A percentile compares a stretch with the other conserved stretches of the same genome.
Conservation (phyloP, 2,888 invertebrate genomes). For the Drosophila merina region DNA sequence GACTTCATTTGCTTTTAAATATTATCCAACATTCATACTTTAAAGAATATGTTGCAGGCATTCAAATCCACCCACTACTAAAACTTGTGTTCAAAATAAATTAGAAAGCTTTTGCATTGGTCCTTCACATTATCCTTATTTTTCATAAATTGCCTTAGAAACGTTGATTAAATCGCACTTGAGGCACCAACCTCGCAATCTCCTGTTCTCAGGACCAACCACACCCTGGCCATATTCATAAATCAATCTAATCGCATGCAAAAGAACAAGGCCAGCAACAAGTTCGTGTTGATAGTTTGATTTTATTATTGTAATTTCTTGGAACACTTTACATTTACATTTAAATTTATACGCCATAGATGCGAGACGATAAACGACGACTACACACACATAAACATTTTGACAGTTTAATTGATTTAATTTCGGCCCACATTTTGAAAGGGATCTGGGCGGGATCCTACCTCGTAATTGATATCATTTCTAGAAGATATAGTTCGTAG, state of each 20-base stretch:
- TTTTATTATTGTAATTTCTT: constrained; percentile 72
- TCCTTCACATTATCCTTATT: no score
- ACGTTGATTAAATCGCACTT: no score
- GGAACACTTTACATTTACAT: constrained; percentile 76
- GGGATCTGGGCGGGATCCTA: constrained; percentile 21
- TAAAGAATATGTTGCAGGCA: no score
- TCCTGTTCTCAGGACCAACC: no score
- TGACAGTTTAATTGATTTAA: constrained; percentile 72
- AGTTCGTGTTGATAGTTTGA: constrained; percentile 61
- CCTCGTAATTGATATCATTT: constrained; percentile 55
- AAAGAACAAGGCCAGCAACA: constrained; percentile 23
- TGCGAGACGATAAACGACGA: constrained; percentile 71
- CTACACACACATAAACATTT: constrained; percentile 76
- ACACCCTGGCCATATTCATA: constrained; percentile 7
- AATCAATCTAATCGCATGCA: neutral
- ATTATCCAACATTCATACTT: no score
- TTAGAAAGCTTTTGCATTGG: no score
- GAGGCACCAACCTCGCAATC: no score
- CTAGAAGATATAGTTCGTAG: constrained; percentile 40
- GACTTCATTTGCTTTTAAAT: no score
- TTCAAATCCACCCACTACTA: no score
- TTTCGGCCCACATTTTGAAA: constrained; percentile 48
- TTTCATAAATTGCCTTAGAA: no score
- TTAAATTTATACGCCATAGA: constrained; percentile 64
- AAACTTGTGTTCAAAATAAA: no score